These are phyloP conservation scores for Heliconius ismenius DNA, from an alignment of 2,888 invertebrate genomes.

Conservation along the genomic window DNA sequence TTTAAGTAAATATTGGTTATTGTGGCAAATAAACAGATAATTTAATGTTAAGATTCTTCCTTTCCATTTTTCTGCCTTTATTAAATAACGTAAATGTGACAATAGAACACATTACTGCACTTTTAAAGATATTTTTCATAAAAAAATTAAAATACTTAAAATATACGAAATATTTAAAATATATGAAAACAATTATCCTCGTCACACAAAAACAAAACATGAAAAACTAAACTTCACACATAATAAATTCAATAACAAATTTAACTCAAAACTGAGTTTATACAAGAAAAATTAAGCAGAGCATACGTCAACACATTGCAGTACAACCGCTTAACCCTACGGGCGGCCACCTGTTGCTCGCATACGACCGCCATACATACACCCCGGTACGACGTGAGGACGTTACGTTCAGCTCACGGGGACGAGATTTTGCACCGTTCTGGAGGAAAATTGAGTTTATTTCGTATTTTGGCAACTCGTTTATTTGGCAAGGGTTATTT, in stretches of 20 bases:
- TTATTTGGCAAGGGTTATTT: slow-evolving; percentile 62
- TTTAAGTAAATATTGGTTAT: neutral
- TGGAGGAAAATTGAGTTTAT: slow-evolving; percentile 73
- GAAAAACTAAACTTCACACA: neutral
- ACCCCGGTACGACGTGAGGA: slow-evolving; percentile 49
- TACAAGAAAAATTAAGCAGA: slow-evolving; percentile 51
- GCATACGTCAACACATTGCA: slow-evolving; percentile 52
- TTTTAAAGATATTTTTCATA: too few species aligned
- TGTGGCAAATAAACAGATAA: neutral
- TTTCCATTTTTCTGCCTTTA: too few species aligned
- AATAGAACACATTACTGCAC: too few species aligned
- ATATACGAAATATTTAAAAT: too few species aligned
- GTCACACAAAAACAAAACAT: too few species aligned
- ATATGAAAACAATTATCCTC: too few species aligned
- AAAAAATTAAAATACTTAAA: too few species aligned
- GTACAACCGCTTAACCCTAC: slow-evolving; percentile 75
- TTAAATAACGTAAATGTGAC: too few species aligned
- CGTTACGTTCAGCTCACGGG: slow-evolving; percentile 48
- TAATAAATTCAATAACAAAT: neutral
- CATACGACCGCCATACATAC: slow-evolving; percentile 71
- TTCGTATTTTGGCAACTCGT: slow-evolving; percentile 59
- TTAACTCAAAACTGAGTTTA: too few species aligned
- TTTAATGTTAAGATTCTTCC: too few species aligned
- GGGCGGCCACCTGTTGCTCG: slow-evolving; percentile 78
- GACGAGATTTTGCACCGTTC: slow-evolving; percentile 52